Evolutionary conservation across 2,113 vertebrate species (phyloP).

Genomic region (Xyliphius kryptos): DNA sequence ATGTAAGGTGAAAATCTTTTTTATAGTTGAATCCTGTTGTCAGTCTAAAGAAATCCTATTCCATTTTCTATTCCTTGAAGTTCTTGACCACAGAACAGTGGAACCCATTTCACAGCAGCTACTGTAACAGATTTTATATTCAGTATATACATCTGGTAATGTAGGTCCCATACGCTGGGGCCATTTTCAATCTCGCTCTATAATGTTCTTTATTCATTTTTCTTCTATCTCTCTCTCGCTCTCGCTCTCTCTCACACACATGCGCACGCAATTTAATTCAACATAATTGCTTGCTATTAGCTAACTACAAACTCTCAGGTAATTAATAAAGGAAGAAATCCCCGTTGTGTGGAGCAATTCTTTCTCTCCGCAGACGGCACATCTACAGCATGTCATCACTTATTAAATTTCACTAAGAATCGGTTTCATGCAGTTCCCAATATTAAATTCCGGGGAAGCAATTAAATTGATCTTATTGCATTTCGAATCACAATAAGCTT

Average conservation of each 20-base stretch:
- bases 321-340: slow-evolving; percentile 24
- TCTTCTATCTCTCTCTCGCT: background rate
- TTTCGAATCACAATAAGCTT: slow-evolving; percentile 4
- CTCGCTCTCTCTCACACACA: background rate
- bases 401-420: background rate
- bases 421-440: background rate
- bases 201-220: too few species aligned
- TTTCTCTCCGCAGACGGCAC: slow-evolving; percentile 1
- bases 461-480: background rate
- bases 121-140: too few species aligned
- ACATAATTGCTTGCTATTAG: slow-evolving; percentile 18
- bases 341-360: slow-evolving; percentile 18
- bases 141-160: too few species aligned
- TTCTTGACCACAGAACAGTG: too few species aligned
- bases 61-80: too few species aligned
- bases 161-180: too few species aligned
- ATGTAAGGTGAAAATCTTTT: too few species aligned
- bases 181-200: too few species aligned
- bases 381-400: background rate
- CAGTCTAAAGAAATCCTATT: too few species aligned
- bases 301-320: slow-evolving; percentile 18
- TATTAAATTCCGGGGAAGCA: slow-evolving; percentile 6
- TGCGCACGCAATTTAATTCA: background rate
- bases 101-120: too few species aligned
- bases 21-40: too few species aligned